A percentile compares a stretch with the other conserved stretches of the same genome.
phyloP scores from a whole-genome alignment of 1,140 invertebrate species.

The Panulirus ornatus region DNA sequence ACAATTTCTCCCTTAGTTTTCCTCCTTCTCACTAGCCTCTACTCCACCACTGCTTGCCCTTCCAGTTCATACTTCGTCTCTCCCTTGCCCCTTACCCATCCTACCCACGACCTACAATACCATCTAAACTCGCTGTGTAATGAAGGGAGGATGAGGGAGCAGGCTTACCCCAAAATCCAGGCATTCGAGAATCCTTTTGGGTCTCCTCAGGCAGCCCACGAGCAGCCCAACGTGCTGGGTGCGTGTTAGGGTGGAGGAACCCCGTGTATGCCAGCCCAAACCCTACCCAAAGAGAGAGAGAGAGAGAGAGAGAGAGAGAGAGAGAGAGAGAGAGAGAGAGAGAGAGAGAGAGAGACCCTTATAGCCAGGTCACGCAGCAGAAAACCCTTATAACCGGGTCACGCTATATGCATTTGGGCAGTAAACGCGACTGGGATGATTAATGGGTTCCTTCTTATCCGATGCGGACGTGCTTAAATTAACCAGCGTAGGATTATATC shows the following conservation, averaged over 20 bases:
- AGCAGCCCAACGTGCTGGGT: no score
- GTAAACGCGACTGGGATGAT: conserved; percentile 2
- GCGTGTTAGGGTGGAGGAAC: no score
- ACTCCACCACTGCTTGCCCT: background rate
- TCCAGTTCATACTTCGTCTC: background rate
- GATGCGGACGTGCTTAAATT: conserved; percentile 33
- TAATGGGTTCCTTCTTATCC: conserved; percentile 39
- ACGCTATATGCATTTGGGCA: background rate
- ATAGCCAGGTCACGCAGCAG: conserved; percentile 12
- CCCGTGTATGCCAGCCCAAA: no score
- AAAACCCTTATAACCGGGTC: background rate
- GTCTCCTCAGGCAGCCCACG: no score
- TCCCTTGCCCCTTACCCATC: background rate
- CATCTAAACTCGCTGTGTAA: no score
- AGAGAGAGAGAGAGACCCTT: background rate
- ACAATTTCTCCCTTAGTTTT: no score
- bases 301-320: background rate
- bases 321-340: background rate
- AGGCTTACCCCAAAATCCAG: no score
- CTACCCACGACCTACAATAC: background rate
- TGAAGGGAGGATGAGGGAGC: no score
- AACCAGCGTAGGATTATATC: conserved; percentile 27
- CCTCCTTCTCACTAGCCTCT: no score
- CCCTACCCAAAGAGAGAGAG: background rate
- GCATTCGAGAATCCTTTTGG: no score